Base-by-base conservation (phyloP, 2,113 vertebrate species). In the Pterophyllum scalare region DNA sequence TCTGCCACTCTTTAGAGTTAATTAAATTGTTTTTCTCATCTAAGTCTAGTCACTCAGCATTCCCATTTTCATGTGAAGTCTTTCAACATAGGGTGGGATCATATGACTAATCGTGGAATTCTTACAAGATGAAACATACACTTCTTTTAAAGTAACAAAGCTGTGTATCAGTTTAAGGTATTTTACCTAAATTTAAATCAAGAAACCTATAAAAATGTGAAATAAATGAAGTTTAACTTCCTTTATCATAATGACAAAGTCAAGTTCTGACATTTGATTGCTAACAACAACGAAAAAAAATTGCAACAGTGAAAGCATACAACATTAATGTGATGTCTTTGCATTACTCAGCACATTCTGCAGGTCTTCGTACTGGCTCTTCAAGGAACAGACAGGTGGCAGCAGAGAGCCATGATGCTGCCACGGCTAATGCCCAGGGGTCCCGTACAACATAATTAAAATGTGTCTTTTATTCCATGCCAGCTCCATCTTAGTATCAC, bases 341-440 rank as follows among this genome's bases (percentile, higher is more conserved):
- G 67, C 60, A 83, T 94, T 94, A 92, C 79, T 91, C 91, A 93
- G 91, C 90, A 90, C 75, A 82, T 88, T 89, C 64, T 85, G 60
- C 77, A 77, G 15, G 5, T 78, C 24, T 24, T 33, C 67, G 1
- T 3, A 75, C 14, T 57, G 52, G 8, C 11, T 26, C 75, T 35
- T 52, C 40, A 5, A 58, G 92, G 93, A 88, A 94, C 96, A 98
- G 97, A 96, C 96, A 99, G 98, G 96, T 98, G 98, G 98, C 98
- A 98, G 97, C 97, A 99, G 95, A 97, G 97, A 89, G 96, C 97
- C 93, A 80, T n/a, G 82, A 87, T 83, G 84, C 79, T 35, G 10
- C 61, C 35, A 82, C 79, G 38, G 67, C 77, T 38, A 49, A 87
- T 89, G 85, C 84, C 79, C 57, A 70, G 56, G 85, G 78, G 62